Evolutionary conservation across 2,113 vertebrate species (phyloP).

Genomic region (Pelecanoides urinatrix): DNA sequence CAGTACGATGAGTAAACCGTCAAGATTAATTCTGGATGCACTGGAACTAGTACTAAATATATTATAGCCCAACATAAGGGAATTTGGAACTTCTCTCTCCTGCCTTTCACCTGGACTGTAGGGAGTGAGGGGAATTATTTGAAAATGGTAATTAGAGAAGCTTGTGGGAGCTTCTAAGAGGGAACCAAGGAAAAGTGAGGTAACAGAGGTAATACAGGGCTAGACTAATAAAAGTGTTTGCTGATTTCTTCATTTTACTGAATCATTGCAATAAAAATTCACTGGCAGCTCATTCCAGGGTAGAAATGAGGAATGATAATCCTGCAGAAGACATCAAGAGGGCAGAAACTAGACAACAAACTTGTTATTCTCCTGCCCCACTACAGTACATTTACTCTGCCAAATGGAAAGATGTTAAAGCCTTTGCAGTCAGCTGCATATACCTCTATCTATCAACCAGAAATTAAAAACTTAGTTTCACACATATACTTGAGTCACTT

Average conservation of each 20-base stretch:
- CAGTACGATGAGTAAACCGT: not conserved
- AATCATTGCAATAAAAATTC: not conserved
- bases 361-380: not conserved
- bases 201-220: not conserved
- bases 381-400: not conserved
- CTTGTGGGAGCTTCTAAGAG: not conserved
- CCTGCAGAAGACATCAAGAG: not conserved
- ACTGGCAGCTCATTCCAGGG: not conserved
- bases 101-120: constrained; percentile 2
- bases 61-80: not conserved
- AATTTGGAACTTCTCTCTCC: not conserved
- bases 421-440: not conserved
- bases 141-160: not conserved
- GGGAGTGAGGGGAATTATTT: not conserved
- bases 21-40: not conserved
- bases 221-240: not conserved
- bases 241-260: not conserved
- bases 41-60: not conserved
- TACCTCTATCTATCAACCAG: not conserved
- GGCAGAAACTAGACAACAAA: not conserved
- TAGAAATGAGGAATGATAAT: not conserved
- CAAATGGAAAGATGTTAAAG: not conserved
- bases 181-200: not conserved
- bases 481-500: not conserved
- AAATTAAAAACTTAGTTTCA: not conserved